Evolutionary conservation across 1,140 invertebrate species (phyloP).

Genomic region (Helicoverpa zea): DNA sequence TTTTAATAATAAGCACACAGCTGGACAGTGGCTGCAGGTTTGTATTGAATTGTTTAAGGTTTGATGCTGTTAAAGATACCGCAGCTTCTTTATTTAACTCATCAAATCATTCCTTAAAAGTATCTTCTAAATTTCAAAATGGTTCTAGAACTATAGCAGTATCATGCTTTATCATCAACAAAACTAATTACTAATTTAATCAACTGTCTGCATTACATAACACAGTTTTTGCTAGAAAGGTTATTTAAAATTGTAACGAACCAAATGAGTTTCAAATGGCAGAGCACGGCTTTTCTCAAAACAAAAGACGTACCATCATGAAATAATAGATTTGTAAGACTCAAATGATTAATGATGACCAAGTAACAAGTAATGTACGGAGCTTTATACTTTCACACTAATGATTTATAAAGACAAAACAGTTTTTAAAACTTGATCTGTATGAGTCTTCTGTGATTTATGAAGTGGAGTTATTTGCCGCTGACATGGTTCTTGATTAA

Average conservation of each 20-base stretch:
- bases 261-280: conserved; percentile 24
- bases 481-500: conserved; percentile 4
- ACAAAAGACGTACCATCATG: conserved; percentile 30
- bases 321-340: conserved; percentile 47
- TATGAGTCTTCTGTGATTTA: conserved; percentile 36
- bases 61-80: not conserved
- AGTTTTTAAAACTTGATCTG: conserved; percentile 43
- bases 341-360: conserved; percentile 50
- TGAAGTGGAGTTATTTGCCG: conserved; percentile 16
- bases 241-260: conserved; percentile 17
- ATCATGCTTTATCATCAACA: too few relatives aligned
- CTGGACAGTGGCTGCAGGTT: conserved; percentile 13
- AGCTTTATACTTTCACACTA: conserved; percentile 51
- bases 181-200: not conserved
- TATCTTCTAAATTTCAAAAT: too few relatives aligned
- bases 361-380: conserved; percentile 42
- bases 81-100: not conserved
- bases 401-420: conserved; percentile 51
- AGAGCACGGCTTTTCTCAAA: conserved; percentile 3
- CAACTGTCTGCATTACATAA: conserved; percentile 16
- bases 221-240: conserved; percentile 8
- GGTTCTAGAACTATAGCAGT: too few relatives aligned
- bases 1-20: conserved; percentile 35
- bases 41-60: conserved; percentile 15
- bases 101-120: too few relatives aligned